Conservation (phyloP, 1,140 invertebrate genomes). For the Eriosoma lanigerum region DNA sequence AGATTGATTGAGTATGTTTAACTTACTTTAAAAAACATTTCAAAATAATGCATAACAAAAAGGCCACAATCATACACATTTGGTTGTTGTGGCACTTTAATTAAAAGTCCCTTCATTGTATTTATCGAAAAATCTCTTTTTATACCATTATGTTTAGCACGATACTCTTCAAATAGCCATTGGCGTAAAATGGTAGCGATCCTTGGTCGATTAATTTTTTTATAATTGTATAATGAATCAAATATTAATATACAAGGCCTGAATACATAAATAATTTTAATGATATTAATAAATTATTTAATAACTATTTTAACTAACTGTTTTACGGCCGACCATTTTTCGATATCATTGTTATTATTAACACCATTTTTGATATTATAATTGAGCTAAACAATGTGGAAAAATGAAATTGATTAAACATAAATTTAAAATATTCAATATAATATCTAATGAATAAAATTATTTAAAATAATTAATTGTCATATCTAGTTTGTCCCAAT, state of each 20-base stretch:
- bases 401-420: no score
- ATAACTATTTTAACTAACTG: not conserved
- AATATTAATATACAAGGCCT: constrained; percentile 90
- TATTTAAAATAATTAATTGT: no score
- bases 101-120: constrained; percentile 78
- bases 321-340: constrained; percentile 14
- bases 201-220: constrained; percentile 69
- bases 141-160: constrained; percentile 69
- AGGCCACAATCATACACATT: constrained; percentile 97
- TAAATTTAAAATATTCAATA: no score
- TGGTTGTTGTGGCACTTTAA: constrained; percentile 92
- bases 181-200: constrained; percentile 85
- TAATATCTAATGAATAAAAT: no score
- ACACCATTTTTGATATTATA: not conserved
- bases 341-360: not conserved
- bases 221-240: constrained; percentile 81
- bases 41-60: constrained; percentile 93
- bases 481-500: no score
- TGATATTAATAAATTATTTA: not conserved
- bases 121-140: constrained; percentile 72
- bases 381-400: not conserved
- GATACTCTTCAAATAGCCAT: constrained; percentile 87
- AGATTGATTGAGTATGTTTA: not conserved
- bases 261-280: not conserved
- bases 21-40: constrained; percentile 83